Evolutionary conservation across 2,797 vertebrate species (phyloP), one percentile per base, ranked within the genome.

Genomic region (Silurus lanzhouensis): DNA sequence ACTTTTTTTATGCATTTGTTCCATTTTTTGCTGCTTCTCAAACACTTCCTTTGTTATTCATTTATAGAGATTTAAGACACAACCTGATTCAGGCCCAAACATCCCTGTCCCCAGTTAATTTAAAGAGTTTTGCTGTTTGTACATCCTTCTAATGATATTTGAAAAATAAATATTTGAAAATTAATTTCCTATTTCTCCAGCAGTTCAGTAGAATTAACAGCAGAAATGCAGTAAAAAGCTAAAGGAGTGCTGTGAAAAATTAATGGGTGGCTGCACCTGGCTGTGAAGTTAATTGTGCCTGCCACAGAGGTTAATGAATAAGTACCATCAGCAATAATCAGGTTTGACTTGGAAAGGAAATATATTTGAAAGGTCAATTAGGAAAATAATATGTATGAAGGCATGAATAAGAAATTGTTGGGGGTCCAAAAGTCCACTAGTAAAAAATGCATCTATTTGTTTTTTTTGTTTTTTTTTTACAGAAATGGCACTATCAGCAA

Each of bases 231-330:
- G 27, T 70, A 70, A 44, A 44, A 27, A 44, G 67, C 31, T 6
- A 10, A 44, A 44, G 9, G 2, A 44, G 17, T 67, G 27, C 63
- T 38, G 48, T 57, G 22, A 84, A 68, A 15, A 22, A 64, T 75
- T 58, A 75, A 58, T 48, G 52, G 55, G n/a, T 63, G 14, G 5
- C 72, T 27, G 74, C 64, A 58, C 74, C 57, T 66, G 57, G 31
- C 66, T 80, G 84, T 78, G 76, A 84, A 84, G 83, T 70, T 84
- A 84, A 85, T 80, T 72, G 52, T 68, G 46, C 66, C 77, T 85
- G 84, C 58, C 58, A 55, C 71, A 27, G 27, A 25, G 66, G 38
- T 81, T 85, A 81, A 72, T 81, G 52, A 84, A 79, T 27, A 9
- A n/a, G 52, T 76, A 83, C n/a, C 71, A 52, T 75, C 44, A 74